Conservation (phyloP, 2,113 vertebrate species). For the Panthera tigris region DNA sequence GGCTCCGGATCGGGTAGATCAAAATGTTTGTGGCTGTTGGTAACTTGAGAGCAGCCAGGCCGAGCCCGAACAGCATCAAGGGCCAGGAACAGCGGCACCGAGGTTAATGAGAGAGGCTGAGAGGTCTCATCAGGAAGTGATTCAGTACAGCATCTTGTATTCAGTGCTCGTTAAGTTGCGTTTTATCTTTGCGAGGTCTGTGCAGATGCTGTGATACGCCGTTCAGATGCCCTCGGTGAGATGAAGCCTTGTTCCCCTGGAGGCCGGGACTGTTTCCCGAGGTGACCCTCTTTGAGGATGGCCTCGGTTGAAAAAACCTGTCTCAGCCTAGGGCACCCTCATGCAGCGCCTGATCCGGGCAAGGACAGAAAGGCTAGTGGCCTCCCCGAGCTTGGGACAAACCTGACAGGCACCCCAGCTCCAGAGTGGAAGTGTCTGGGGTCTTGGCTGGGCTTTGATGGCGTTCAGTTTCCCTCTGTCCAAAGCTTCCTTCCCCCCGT, state of each 20-base stretch:
- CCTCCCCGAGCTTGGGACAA: not conserved
- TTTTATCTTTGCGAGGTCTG: not conserved
- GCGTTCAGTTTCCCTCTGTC: not conserved
- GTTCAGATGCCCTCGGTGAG: not conserved
- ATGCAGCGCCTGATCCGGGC: too few relatives aligned
- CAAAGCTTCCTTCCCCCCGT: not conserved
- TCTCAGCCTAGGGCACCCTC: not conserved
- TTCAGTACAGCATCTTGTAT: not conserved
- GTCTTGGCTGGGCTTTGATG: not conserved
- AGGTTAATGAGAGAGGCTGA: not conserved
- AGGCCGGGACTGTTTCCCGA: not conserved
- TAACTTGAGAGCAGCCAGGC: not conserved
- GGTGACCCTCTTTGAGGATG: not conserved
- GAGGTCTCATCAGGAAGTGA: not conserved
- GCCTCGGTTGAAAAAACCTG: not conserved
- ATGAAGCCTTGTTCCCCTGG: not conserved
- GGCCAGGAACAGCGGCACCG: not conserved
- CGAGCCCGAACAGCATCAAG: not conserved
- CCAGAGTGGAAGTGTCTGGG: not conserved
- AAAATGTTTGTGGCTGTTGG: not conserved
- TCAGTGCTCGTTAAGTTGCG: not conserved
- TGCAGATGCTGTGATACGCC: not conserved
- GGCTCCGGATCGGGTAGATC: not conserved
- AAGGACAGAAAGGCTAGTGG: rapidly evolving
- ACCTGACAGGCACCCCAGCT: not conserved